These are phyloP conservation scores for Syrphus vitripennis DNA, from an alignment of 2,888 invertebrate species.

Conservation along the genomic window DNA sequence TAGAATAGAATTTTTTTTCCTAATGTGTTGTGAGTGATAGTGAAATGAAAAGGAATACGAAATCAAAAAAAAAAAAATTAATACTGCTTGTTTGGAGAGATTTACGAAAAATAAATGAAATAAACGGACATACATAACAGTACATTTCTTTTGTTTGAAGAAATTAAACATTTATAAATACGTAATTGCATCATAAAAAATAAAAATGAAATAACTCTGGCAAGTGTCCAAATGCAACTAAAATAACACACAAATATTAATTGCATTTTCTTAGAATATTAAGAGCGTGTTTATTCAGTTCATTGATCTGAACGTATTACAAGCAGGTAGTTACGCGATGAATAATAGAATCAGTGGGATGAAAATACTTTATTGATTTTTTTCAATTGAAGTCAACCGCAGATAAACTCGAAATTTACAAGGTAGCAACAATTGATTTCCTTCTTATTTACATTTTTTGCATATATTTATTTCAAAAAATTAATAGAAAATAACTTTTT, in stretches of 20 bases:
- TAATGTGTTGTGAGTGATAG: conserved; percentile 68
- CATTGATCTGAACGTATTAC: conserved; percentile 44
- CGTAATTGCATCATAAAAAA: background rate
- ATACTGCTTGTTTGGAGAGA: background rate
- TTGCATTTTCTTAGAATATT: background rate
- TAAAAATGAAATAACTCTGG: conserved; percentile 35
- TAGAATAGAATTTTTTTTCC: conserved; percentile 79
- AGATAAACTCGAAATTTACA: background rate
- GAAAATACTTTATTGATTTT: background rate
- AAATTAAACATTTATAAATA: background rate
- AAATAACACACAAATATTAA: conserved; percentile 51
- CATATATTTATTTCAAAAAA: too few species aligned
- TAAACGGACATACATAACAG: background rate
- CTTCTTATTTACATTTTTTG: too few species aligned
- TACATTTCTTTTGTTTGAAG: background rate
- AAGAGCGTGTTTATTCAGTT: conserved; percentile 14
- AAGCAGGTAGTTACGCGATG: background rate
- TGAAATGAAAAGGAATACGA: conserved; percentile 9
- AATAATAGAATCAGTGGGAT: background rate
- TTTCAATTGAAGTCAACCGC: background rate
- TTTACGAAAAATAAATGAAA: background rate
- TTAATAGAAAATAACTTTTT: too few species aligned
- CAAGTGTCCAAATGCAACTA: conserved; percentile 29
- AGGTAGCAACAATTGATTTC: too few species aligned
- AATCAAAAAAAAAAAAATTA: conserved; percentile 24